A percentile compares a stretch with the other conserved stretches of the same genome.
These are phyloP conservation scores for Microctenopoma steveboyesi DNA, from an alignment of 2,797 vertebrate species.

Conservation along the genomic window DNA sequence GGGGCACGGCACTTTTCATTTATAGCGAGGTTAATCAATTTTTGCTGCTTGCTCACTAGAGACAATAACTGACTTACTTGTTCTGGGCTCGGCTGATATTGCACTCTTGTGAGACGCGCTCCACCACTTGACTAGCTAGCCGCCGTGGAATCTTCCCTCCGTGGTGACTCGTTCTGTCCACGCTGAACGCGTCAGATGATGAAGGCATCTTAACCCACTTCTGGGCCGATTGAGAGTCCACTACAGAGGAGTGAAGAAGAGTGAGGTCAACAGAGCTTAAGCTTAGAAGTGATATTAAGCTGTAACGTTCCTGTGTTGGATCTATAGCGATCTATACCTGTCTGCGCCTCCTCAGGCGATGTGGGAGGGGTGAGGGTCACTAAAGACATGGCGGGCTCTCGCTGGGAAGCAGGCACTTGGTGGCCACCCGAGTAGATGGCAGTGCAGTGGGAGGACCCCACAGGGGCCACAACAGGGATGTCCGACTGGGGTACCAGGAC, in stretches of 20 bases:
- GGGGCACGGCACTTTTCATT: not conserved
- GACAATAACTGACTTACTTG: constrained; percentile 85
- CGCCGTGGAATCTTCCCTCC: constrained; percentile 95
- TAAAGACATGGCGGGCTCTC: constrained; percentile 97
- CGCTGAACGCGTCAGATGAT: constrained; percentile 89
- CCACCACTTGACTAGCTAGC: constrained; percentile 93
- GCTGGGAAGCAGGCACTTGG: constrained; percentile 95
- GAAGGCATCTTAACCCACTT: constrained; percentile 94
- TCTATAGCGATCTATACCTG: constrained; percentile 81
- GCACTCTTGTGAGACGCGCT: constrained; percentile 98
- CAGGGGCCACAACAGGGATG: constrained; percentile 88
- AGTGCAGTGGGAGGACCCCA: constrained; percentile 91
- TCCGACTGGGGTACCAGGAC: constrained; percentile 98
- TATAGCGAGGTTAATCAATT: not conserved
- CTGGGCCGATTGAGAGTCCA: constrained; percentile 93
- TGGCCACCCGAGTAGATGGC: constrained; percentile 91
- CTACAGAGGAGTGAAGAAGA: constrained; percentile 70
- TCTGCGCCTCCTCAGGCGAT: constrained; percentile 96
- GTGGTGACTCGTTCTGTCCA: constrained; percentile 93
- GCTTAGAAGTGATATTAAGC: not conserved
- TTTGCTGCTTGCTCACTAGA: not conserved
- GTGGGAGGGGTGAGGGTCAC: constrained; percentile 98
- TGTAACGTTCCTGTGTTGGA: not conserved
- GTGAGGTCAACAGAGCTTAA: not conserved
- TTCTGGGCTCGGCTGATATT: constrained; percentile 96